Conservation (phyloP, 1,140 invertebrate genomes). For the Paralvinella palmiformis region DNA sequence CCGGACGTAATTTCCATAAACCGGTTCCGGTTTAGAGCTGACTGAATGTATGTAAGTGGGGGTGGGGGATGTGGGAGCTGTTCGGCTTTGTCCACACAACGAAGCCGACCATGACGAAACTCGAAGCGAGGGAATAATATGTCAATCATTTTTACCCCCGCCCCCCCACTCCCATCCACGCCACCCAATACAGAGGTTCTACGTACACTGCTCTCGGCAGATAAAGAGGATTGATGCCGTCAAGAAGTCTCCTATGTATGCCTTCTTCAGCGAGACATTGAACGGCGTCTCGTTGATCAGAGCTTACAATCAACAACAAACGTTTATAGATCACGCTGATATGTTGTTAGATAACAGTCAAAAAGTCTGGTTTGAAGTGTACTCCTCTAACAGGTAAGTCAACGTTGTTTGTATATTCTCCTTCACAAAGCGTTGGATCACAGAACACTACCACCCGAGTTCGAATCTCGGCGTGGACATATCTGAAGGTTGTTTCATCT, state of each 20-base stretch:
- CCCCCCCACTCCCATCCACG: conserved; percentile 18
- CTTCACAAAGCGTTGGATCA: too few relatives aligned
- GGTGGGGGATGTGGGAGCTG: too few relatives aligned
- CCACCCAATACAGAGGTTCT: conserved; percentile 10
- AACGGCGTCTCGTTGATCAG: conserved; percentile 44
- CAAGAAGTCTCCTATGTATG: conserved; percentile 12
- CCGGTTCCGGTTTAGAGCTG: background rate
- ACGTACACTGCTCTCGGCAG: conserved; percentile 13
- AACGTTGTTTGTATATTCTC: background rate
- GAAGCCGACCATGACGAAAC: too few relatives aligned
- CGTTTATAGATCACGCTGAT: conserved; percentile 22
- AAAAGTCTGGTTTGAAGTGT: conserved; percentile 12
- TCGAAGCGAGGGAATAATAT: background rate
- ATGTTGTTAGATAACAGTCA: conserved; percentile 17
- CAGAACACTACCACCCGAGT: too few relatives aligned
- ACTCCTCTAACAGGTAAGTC: conserved; percentile 39
- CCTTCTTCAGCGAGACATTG: conserved; percentile 42
- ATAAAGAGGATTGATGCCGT: conserved; percentile 19
- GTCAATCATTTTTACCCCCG: background rate
- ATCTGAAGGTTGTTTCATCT: too few relatives aligned
- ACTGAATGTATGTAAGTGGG: background rate
- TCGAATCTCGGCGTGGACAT: too few relatives aligned
- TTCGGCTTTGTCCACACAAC: too few relatives aligned
- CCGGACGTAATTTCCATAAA: background rate
- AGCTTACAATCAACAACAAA: conserved; percentile 18